phyloP scores from a whole-genome alignment of 2,797 vertebrate genomes.

The Sebastes kiyomatsui region DNA sequence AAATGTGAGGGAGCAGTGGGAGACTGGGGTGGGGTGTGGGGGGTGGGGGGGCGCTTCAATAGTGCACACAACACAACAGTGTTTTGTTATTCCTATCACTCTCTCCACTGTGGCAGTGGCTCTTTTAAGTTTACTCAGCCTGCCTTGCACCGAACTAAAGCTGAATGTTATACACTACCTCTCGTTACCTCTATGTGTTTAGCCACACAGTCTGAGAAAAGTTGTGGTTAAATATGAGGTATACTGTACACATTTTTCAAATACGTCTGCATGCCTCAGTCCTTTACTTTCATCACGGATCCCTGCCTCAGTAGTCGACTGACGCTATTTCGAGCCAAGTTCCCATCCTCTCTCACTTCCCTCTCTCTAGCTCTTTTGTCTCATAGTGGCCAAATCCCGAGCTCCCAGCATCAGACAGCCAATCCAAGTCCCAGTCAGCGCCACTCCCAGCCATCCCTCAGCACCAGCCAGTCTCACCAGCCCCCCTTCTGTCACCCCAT shows the following conservation, averaged over 20 bases:
- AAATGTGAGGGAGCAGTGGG: constrained; percentile 27
- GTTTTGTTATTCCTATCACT: constrained; percentile 66
- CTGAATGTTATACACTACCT: neutral
- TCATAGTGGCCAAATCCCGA: constrained; percentile 35
- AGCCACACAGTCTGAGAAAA: neutral
- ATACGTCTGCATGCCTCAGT: neutral
- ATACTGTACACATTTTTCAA: neutral
- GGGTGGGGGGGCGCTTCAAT: constrained; percentile 4
- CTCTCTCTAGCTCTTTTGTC: constrained; percentile 41
- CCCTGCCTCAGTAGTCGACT: constrained; percentile 7
- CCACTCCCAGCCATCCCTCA: constrained; percentile 40
- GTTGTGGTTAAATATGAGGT: neutral
- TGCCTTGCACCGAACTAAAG: constrained; percentile 32
- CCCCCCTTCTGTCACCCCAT: constrained; percentile 42
- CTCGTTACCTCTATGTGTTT: constrained; percentile 3
- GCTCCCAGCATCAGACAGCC: constrained; percentile 44
- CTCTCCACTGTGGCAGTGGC: constrained; percentile 33
- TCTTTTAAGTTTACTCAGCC: constrained; percentile 42
- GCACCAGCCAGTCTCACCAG: constrained; percentile 29
- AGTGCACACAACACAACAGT: constrained; percentile 51
- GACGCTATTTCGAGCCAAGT: constrained; percentile 44
- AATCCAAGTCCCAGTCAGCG: constrained; percentile 46
- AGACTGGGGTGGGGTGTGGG: neutral
- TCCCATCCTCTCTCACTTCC: constrained; percentile 52
- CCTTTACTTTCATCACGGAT: constrained; percentile 9